Base-by-base conservation (phyloP, 2,113 vertebrate genomes). In the Willisornis vidua region DNA sequence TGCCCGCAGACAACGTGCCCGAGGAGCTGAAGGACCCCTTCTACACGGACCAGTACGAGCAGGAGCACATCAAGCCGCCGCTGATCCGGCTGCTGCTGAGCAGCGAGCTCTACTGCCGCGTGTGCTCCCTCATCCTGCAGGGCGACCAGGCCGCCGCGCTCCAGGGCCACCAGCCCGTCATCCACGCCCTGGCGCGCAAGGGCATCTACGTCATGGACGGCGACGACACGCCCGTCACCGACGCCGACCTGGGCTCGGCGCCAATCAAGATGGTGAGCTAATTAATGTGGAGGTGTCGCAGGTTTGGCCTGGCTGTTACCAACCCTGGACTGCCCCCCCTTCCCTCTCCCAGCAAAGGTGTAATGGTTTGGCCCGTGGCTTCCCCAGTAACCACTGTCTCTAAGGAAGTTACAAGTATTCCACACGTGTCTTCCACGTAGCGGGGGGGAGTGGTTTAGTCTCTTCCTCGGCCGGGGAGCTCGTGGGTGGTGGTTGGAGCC, bases 221-320 rank as follows among this genome's bases (percentile, higher is more conserved):
- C 2, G 98, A 99, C 35, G 98, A 98, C 73, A 97, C 97, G 10
- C 98, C 99, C 1, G 98, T 99, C 95, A 98, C 98, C 14, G 98
- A 99, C 8, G 96, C 98, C 1, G 99, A 99, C 88, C 99, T 99
- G 90, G 97, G 95, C 95, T 98, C 97, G 0, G 95, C 97, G 13
- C 99, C 99, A 78, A 98, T 99, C 95, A 99, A 99, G 97, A 99
- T 99, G 99, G 99, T 99, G 96, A 93, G 99, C 84, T 89, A 65
- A 92, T 97, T 97, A 96, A 89, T 92, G 84, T 90, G n/a, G 39
- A 10, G 39, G 39, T 39, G 39, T 39, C 39, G 39, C 39, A 39
- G 39, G 39, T 9, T 39, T 39, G 39, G 39, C 39, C 37, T 37
- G 37, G 37, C 37, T 37, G 37, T 37, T 37, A 37, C 37, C 37